Conservation (phyloP, 2,113 vertebrate species). For the Cichladusa arquata region DNA sequence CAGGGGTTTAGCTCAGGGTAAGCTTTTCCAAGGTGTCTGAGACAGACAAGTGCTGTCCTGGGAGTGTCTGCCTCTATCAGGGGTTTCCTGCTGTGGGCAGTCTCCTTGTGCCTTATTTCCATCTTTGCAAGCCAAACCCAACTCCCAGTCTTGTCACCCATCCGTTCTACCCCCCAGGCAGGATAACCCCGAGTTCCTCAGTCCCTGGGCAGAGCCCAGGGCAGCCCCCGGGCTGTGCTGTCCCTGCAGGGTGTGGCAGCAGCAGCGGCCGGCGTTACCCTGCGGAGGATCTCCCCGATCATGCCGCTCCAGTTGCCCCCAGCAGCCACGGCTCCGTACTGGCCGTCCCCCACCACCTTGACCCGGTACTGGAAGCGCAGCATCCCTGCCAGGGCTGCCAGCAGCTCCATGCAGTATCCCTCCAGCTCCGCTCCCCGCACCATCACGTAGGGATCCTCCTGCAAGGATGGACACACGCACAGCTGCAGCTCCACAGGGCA, state of each 20-base stretch:
- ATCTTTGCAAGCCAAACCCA: not conserved
- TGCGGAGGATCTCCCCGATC: constrained; percentile 82
- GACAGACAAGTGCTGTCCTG: not conserved
- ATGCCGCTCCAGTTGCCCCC: constrained; percentile 82
- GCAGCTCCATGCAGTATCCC: constrained; percentile 85
- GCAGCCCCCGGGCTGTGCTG: not conserved
- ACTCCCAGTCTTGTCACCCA: rapidly evolving
- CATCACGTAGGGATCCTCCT: constrained; percentile 85
- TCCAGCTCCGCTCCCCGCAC: constrained; percentile 73
- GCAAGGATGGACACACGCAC: rapidly evolving
- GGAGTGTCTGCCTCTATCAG: rapidly evolving
- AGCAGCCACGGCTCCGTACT: constrained; percentile 70
- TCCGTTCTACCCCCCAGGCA: not conserved
- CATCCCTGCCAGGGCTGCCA: constrained; percentile 72
- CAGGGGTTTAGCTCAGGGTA: not conserved
- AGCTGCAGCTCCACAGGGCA: no score
- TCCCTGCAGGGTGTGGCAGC: not conserved
- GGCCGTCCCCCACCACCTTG: constrained; percentile 79
- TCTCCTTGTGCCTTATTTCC: not conserved
- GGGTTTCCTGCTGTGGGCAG: not conserved
- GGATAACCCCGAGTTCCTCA: not conserved
- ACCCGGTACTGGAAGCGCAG: constrained; percentile 79
- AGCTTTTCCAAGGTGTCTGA: not conserved
- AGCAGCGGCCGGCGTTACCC: constrained; percentile 30
- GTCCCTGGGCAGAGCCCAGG: rapidly evolving